Evolutionary conservation across 2,888 invertebrate species (phyloP), one percentile per base, ranked within the genome.

Genomic region (Scaptomyza parva): DNA sequence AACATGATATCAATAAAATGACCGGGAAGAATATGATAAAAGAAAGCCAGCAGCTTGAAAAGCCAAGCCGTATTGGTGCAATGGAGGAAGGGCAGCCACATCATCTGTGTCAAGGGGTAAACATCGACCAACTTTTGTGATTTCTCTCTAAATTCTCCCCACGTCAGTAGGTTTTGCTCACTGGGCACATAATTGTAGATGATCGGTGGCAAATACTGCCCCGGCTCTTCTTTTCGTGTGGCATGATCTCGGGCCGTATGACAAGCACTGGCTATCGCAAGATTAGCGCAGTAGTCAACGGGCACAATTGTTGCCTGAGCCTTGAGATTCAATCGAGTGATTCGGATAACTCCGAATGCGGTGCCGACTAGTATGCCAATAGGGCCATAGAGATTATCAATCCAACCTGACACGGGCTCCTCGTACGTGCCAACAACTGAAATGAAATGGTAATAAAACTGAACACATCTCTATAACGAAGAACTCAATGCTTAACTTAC

Each of bases 131-230:
- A 92, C 0, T 0, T n/a, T 0, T 58, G 3, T 1, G 82, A 48
- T 12, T 57, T 57, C 1, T 61, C 26, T 1, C 48, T 92, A 80
- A 96, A 96, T 44, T 95, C 93, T 0, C 92, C 93, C 98, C 98
- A 99, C 0, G 94, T 95, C 40, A 98, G 92, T 1, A 95, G 94
- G 88, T 97, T 97, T 65, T 96, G 94, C 1, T 93, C 93, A 0
- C 97, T 96, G 0, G 97, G 96, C 2, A 97, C 96, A 90, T 95
- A 97, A 92, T 98, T 98, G 92, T 96, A 98, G 24, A 89, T 88
- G 5, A 76, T 53, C 1, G 88, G 72, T 11, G 52, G 11, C 6
- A 17, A 40, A 3, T 11, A 33, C 8, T 20, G 20, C 47, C 12
- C n/a, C 2, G 30, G 12, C 11, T 2, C 18, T 28, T 28, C 28